Conservation (phyloP, 2,797 vertebrate genomes). For the Halcyon smyrnensis region DNA sequence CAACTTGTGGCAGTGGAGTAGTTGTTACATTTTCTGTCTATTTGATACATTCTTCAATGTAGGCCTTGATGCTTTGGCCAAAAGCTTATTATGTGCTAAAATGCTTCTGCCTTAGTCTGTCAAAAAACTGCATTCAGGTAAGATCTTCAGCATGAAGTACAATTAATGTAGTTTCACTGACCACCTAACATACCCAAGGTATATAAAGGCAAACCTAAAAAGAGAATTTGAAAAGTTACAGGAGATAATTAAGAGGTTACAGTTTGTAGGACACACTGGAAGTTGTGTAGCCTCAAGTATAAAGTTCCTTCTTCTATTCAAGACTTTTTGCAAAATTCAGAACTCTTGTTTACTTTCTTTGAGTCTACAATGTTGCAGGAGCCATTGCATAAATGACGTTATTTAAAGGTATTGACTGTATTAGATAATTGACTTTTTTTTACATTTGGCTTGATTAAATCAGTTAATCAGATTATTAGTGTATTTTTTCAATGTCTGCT, state of each 20-base stretch:
- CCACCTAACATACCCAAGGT: not conserved
- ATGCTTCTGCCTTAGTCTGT: not conserved
- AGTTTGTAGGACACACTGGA: slow-evolving; percentile 32
- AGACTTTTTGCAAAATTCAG: slow-evolving; percentile 60
- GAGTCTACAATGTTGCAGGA: slow-evolving; percentile 56
- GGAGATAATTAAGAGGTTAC: slow-evolving; percentile 57
- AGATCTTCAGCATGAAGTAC: not conserved
- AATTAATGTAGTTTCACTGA: not conserved
- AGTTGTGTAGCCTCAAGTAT: slow-evolving; percentile 57
- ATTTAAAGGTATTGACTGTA: slow-evolving; percentile 39
- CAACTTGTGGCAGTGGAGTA: not conserved
- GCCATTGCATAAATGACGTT: slow-evolving; percentile 56
- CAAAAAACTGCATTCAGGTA: not conserved
- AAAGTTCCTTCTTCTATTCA: slow-evolving; percentile 41
- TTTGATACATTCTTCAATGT: not conserved
- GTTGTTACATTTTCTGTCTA: slow-evolving; percentile 21
- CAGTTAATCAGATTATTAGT: slow-evolving; percentile 65
- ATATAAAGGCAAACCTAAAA: not conserved
- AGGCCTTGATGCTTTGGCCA: not conserved
- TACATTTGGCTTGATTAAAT: slow-evolving; percentile 42
- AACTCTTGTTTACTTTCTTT: slow-evolving; percentile 47
- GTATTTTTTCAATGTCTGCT: slow-evolving; percentile 3
- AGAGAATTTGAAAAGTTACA: slow-evolving; percentile 41
- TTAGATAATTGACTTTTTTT: slow-evolving; percentile 64
- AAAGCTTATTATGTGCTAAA: not conserved